Evolutionary conservation across 2,113 vertebrate species (phyloP), one percentile per base, ranked within the genome.

Genomic region (Pandion haliaetus): DNA sequence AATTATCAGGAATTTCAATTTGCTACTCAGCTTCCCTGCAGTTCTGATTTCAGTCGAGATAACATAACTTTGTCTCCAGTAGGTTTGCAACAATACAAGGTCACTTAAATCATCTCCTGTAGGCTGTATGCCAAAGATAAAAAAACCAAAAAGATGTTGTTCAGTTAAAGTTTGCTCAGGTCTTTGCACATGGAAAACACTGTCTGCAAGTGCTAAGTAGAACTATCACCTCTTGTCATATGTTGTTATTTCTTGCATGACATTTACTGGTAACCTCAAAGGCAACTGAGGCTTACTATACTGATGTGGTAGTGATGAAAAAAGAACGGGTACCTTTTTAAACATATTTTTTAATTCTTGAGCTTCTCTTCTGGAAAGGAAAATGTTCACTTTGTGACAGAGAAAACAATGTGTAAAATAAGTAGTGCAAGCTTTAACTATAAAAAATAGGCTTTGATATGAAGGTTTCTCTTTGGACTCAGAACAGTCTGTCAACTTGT

Each of bases 31-130:
- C 62, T 96, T 97, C 70, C 93, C 89, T 94, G 91, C 20, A 86
- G 96, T 97, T 97, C 95, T 95, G 97, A 97, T 97, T 95, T 97
- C 91, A 93, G 74, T 29, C 50, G 25, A 93, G 96, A 97, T 97
- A 97, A 95, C 81, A 59, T 94, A 94, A 90, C 91, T 95, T 74
- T 82, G 93, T 85, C 91, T 95, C 93, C 93, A 94, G 76, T 86
- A 93, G 70, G 82, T 85, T 95, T 94, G 62, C 93, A 97, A 97
- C 93, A 97, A 95, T 96, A 76, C 96, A 95, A 97, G 96, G 95
- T 97, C 97, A 95, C 78, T 95, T 69, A 94, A 95, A 93, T 95
- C 89, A 95, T 97, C 86, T 97, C 97, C 96, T 94, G 93, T 95
- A 90, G 93, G 89, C 93, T 88, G 45, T 32, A 7, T 96, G 93